Base-by-base conservation (phyloP, 2,113 vertebrate genomes). In the Daphoenositta chrysoptera region DNA sequence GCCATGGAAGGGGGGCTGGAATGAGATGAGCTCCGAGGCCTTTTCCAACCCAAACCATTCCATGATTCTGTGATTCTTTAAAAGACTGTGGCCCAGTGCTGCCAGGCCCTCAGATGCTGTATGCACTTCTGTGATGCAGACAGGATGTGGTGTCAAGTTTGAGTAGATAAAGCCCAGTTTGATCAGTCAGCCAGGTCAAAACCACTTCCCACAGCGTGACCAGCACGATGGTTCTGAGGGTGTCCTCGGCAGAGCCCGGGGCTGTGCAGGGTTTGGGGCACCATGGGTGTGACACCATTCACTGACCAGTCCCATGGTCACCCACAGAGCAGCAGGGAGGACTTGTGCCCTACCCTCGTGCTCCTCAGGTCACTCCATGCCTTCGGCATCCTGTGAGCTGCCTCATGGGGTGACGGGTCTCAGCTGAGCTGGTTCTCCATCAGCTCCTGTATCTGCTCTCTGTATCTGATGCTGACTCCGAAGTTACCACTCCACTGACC, bases 181-280 rank as follows among this genome's bases (percentile, higher is more conserved):
- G 68, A 17, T 58, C 11, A 27, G 27, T 42, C 39, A 30, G 71
- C 12, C 6, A 21, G 39, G n/a, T 19, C 39, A 39, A 47, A 53
- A 3, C 2, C 12, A 0, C 44, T 24, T 53, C 56, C 64, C 45
- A 0, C 27, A 6, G 45, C 0, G 7, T 10, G 35, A 6, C 11
- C 63, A 68, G 63, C 44, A 2, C 0, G 0, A 0, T 4, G 35
- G 14, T 18, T 35, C 42, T 9, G 14, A 7, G 39, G 31, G 26
- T 8, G 40, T 8, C 17, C 40, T 30, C 33, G 26, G 35, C 40
- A 76, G 75, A 64, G 35, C 48, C 53, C 2, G 0, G 31, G 9
- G 37, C 71, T 65, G 48, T 0, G 6, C 30, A 18, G 17, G 35
- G 19, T 1, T 47, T 35, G 48, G 76, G 73, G 26, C 42, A 31